Base-by-base conservation (phyloP, 2,888 invertebrate genomes). In the Drosophila kambysellisi region DNA sequence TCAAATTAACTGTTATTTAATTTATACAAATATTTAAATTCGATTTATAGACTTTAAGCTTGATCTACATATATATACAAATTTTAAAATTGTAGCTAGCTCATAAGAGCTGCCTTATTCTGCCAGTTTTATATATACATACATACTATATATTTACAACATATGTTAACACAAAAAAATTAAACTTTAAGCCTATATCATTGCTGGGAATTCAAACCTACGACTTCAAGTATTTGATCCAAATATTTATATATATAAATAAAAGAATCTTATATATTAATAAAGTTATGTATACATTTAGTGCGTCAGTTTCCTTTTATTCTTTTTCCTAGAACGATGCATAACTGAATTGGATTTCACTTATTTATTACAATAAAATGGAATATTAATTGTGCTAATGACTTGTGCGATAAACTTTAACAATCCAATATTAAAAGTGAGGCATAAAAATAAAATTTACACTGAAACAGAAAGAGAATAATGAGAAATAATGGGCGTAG, bases 301-400 rank as follows among this genome's bases (percentile, higher is more conserved):
- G 51, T 17, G 15, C n/a, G 15, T 12, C 30, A 39, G 4, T 52
- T 62, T 39, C 29, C 29, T 12, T 54, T 58, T 37, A 9, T 15
- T 25, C 3, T 35, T 25, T 53, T 25, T 17, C 11, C 20, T 9
- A 6, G 33, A 63, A 37, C 41, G 25, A 37, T 39, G 56, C 50
- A 32, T 5, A 59, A 46, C 17, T 35, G 39, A 81, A 76, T 83
- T 73, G 59, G 72, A 79, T 81, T 81, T 74, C 65, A 58, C 67
- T 70, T 50, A 83, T 72, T 78, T 70, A 58, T 71, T 77, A 66
- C 80, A 69, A 77, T 73, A 68, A 70, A 82, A 62, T 63, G 58
- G 51, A 70, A 71, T 81, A 76, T 70, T 84, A 84, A 87, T 79
- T 88, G 74, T 68, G 58, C 62, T 64, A 78, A 70, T 72, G 69